Evolutionary conservation across 2,797 vertebrate genomes (phyloP).

Genomic region (Clarias pachynema): DNA sequence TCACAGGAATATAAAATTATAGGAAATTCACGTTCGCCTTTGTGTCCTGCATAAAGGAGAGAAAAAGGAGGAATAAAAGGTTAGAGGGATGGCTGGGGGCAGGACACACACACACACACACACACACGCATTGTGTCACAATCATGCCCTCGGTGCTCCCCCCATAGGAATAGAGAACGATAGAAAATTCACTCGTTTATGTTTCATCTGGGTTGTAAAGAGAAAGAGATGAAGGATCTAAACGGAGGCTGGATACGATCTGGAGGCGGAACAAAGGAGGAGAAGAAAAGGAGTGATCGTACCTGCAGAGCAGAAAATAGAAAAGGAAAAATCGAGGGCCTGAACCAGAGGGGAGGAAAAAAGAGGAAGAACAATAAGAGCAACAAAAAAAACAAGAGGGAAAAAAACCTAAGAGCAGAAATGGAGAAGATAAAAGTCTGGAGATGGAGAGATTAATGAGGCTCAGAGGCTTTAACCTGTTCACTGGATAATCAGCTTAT

Average conservation of each 20-base stretch:
- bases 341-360: not conserved
- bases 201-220: constrained; percentile 7
- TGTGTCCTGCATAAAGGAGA: constrained; percentile 10
- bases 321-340: not conserved
- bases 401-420: not conserved
- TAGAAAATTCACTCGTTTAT: not conserved
- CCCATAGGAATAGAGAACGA: constrained; percentile 13
- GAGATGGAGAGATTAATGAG: not conserved
- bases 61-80: constrained; percentile 14
- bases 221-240: not conserved
- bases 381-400: not conserved
- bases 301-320: not conserved
- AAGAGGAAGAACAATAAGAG: not conserved
- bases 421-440: not conserved
- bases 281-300: not conserved
- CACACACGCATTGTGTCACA: constrained; percentile 9
- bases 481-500: constrained; percentile 76
- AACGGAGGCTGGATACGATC: not conserved
- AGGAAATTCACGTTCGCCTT: constrained; percentile 10
- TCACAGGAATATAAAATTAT: constrained; percentile 30
- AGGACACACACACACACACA: not conserved
- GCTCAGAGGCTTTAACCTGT: constrained; percentile 64
- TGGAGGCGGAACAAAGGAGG: not conserved
- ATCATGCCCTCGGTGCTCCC: not conserved
- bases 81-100: constrained; percentile 17